Conservation (phyloP, 2,888 invertebrate species). For the Ctena decussata region DNA sequence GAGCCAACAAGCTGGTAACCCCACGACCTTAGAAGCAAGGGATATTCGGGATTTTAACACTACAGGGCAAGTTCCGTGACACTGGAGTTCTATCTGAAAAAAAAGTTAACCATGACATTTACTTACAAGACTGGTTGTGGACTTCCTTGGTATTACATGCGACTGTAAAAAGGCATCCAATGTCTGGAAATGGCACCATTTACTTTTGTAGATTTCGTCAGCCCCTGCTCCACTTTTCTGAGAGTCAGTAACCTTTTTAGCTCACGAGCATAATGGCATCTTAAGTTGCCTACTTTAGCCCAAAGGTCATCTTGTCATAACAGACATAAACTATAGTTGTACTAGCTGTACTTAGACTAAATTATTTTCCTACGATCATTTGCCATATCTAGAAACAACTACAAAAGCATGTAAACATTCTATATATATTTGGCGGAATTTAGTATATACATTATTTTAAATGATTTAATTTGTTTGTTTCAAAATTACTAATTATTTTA, state of each 20-base stretch:
- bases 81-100: constrained; percentile 4
- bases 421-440: too few relatives aligned
- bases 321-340: too few relatives aligned
- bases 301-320: background rate
- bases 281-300: background rate
- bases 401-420: too few relatives aligned
- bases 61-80: constrained; percentile 26
- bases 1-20: constrained; percentile 9
- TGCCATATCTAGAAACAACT: too few relatives aligned
- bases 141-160: constrained; percentile 23
- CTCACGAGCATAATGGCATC: constrained; percentile 5
- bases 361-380: too few relatives aligned
- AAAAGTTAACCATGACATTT: too few relatives aligned
- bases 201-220: constrained; percentile 26
- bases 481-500: too few relatives aligned
- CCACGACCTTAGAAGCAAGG: background rate
- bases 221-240: constrained; percentile 25
- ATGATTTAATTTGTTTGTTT: too few relatives aligned
- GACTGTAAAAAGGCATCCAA: constrained; percentile 12
- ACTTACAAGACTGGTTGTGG: constrained; percentile 21
- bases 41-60: constrained; percentile 16
- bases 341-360: too few relatives aligned
- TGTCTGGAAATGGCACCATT: constrained; percentile 17
- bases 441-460: too few relatives aligned
- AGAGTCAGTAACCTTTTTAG: constrained; percentile 10